Conservation (phyloP, 2,113 vertebrate species). For the Plestiodon gilberti region DNA sequence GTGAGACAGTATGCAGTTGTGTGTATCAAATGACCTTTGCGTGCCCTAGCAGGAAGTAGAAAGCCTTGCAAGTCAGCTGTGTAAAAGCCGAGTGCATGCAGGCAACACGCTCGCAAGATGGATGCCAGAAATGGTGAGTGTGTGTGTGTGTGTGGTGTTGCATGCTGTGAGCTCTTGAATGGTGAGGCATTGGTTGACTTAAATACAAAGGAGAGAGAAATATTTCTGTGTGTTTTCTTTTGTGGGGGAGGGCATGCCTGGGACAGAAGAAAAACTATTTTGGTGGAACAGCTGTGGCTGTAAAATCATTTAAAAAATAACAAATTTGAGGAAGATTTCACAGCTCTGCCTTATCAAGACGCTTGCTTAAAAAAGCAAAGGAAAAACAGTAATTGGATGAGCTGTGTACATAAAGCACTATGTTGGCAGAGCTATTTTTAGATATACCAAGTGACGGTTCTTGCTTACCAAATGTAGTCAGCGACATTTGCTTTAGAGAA, state of each 20-base stretch:
- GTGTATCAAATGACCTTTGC: slow-evolving; percentile 50
- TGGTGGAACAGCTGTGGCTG: fast-evolving
- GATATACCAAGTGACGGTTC: slow-evolving; percentile 75
- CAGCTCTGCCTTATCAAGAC: slow-evolving; percentile 4
- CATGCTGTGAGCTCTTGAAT: fast-evolving
- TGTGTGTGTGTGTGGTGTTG: not conserved
- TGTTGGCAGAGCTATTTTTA: slow-evolving; percentile 88
- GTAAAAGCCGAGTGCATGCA: slow-evolving; percentile 58
- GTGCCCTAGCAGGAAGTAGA: slow-evolving; percentile 72
- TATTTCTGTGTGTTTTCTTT: not conserved
- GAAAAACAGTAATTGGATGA: slow-evolving; percentile 69
- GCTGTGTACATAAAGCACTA: slow-evolving; percentile 68
- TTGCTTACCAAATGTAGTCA: slow-evolving; percentile 78
- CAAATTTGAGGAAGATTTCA: not conserved
- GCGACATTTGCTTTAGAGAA: slow-evolving; percentile 71
- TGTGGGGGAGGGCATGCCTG: not conserved
- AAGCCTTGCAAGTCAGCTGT: slow-evolving; percentile 51
- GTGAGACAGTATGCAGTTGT: slow-evolving; percentile 45
- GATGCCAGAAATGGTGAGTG: slow-evolving; percentile 89
- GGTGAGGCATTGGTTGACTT: not conserved
- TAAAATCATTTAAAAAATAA: slow-evolving; percentile 4
- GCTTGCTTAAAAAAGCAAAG: slow-evolving; percentile 57
- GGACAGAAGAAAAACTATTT: not conserved
- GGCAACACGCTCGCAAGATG: slow-evolving; percentile 82
- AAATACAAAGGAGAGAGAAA: not conserved